Evolutionary conservation across 2,888 invertebrate genomes (phyloP).

Genomic region (Cephus spinipes): DNA sequence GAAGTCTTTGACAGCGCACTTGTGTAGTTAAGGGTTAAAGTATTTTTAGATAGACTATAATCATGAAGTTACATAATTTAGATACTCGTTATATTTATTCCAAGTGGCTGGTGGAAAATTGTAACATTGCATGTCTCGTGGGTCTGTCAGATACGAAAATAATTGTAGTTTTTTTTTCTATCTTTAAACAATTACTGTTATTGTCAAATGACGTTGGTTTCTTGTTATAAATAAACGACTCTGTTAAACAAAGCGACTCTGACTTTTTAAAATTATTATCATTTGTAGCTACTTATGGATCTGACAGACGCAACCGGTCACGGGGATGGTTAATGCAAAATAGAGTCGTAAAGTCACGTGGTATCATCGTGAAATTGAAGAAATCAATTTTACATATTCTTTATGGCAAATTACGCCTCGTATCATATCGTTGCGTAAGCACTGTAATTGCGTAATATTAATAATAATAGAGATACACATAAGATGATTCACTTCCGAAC

Average conservation of each 20-base stretch:
- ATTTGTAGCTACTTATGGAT: too few species aligned
- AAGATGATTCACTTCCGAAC: not conserved
- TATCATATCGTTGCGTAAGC: not conserved
- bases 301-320: too few species aligned
- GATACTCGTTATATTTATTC: not conserved
- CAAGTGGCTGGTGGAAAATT: too few species aligned
- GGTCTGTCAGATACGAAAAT: too few species aligned
- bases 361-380: not conserved
- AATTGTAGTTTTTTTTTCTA: too few species aligned
- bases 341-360: not conserved
- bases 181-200: too few species aligned
- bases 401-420: not conserved
- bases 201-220: too few species aligned
- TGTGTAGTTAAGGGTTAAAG: not conserved
- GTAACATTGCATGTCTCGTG: too few species aligned
- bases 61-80: not conserved
- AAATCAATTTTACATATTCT: not conserved
- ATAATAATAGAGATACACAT: not conserved
- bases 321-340: not conserved
- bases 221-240: too few species aligned
- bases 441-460: not conserved
- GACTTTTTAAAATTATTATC: too few species aligned
- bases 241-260: too few species aligned
- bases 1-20: too few species aligned
- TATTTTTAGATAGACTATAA: not conserved